Conservation (phyloP, 1,140 invertebrate genomes). For the Akabosia matsudoensis region DNA sequence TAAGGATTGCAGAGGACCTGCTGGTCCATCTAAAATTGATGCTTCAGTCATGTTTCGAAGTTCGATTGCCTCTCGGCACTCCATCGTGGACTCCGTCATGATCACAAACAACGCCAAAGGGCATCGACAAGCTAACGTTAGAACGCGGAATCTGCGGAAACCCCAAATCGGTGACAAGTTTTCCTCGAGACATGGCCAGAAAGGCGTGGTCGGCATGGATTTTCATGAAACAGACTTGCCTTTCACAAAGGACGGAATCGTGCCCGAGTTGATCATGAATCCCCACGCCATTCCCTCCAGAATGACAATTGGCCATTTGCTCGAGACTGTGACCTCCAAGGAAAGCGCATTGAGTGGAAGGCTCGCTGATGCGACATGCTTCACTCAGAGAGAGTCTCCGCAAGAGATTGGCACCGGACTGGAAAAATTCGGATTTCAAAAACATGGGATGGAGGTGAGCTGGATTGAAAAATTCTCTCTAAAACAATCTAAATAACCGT, state of each 20-base stretch:
- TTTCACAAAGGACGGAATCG: conserved; percentile 92
- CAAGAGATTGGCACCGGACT: conserved; percentile 11
- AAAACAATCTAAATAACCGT: too few species aligned
- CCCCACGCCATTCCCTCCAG: conserved; percentile 97
- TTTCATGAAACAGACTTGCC: conserved; percentile 97
- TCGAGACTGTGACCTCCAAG: conserved; percentile 97
- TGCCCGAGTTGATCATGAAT: conserved; percentile 98
- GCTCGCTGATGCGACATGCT: conserved; percentile 97
- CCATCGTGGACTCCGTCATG: background rate
- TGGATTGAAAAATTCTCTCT: background rate
- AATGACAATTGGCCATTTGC: conserved; percentile 99
- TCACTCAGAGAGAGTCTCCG: conserved; percentile 69
- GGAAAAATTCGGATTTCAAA: conserved; percentile 4
- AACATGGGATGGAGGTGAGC: conserved; percentile 20
- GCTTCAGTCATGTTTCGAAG: background rate
- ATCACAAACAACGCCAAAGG: conserved; percentile 67
- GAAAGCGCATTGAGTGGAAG: conserved; percentile 76
- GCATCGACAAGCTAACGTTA: conserved; percentile 97
- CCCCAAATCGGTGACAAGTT: conserved; percentile 99
- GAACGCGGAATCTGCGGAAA: conserved; percentile 90
- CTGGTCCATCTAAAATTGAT: background rate
- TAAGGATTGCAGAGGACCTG: background rate
- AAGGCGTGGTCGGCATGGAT: conserved; percentile 97
- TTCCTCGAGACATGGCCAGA: conserved; percentile 96
- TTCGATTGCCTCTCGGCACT: background rate